A percentile compares a stretch with the other conserved stretches of the same genome.
Conservation (phyloP, 2,888 invertebrate species). For the Masnerella sp. region DNA sequence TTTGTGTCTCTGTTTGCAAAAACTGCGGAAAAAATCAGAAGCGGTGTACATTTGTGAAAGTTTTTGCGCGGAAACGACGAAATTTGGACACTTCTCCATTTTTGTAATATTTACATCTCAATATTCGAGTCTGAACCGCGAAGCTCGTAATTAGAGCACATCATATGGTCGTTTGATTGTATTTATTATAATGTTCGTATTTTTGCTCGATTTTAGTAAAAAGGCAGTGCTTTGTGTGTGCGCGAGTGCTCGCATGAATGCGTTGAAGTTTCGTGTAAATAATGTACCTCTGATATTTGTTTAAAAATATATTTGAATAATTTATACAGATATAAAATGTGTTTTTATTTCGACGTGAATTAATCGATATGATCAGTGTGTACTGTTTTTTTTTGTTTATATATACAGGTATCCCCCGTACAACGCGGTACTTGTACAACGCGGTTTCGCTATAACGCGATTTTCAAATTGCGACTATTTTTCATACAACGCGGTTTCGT, state of each 20-base stretch:
- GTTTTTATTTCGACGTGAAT: too few species aligned
- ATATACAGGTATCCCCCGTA: too few species aligned
- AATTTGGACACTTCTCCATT: slow-evolving; percentile 40
- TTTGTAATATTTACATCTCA: too few species aligned
- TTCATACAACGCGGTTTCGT: too few species aligned
- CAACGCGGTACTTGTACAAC: too few species aligned
- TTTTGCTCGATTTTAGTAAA: slow-evolving; percentile 32
- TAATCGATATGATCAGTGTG: too few species aligned
- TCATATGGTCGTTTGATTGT: neutral
- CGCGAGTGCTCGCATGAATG: slow-evolving; percentile 69
- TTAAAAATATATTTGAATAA: slow-evolving; percentile 77
- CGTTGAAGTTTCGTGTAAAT: slow-evolving; percentile 74
- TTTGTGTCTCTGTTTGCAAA: slow-evolving; percentile 28
- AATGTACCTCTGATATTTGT: slow-evolving; percentile 74
- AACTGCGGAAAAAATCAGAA: neutral
- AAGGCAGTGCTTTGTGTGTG: slow-evolving; percentile 60
- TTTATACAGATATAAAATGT: slow-evolving; percentile 68
- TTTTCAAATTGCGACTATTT: too few species aligned
- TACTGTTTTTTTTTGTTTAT: slow-evolving; percentile 7
- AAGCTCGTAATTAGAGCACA: slow-evolving; percentile 10
- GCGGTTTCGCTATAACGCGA: too few species aligned
- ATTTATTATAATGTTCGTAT: neutral
- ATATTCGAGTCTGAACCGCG: neutral
- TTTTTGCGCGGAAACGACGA: slow-evolving; percentile 39
- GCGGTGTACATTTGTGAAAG: slow-evolving; percentile 23